These are phyloP conservation scores for Drosophila guanche DNA, from an alignment of 1,140 invertebrate genomes.

Conservation along the genomic window DNA sequence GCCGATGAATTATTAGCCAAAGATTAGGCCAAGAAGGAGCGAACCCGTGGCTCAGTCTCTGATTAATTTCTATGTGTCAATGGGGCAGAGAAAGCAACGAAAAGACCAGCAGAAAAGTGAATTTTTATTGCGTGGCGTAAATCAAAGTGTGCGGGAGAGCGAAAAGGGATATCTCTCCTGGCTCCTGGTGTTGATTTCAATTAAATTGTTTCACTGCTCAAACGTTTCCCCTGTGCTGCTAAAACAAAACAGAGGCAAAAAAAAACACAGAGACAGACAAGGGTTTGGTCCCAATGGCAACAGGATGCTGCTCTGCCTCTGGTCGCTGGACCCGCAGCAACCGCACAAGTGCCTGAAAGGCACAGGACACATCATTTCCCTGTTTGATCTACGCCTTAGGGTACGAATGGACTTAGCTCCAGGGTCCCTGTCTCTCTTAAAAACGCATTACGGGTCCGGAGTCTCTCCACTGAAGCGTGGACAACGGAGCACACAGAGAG, in stretches of 20 bases:
- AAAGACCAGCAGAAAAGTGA: conserved; percentile 54
- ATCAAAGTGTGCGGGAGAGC: conserved; percentile 49
- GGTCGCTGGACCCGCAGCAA: conserved; percentile 22
- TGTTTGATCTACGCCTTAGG: conserved; percentile 57
- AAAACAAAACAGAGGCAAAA: conserved; percentile 52
- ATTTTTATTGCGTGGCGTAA: conserved; percentile 72
- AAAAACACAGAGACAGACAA: background rate
- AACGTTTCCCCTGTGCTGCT: conserved; percentile 40
- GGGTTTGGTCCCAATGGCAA: no score
- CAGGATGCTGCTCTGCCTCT: conserved; percentile 15
- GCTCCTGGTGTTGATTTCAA: conserved; percentile 64
- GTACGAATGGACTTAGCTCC: background rate
- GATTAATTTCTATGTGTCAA: conserved; percentile 77
- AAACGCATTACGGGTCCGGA: conserved; percentile 60
- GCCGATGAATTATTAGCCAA: conserved; percentile 62
- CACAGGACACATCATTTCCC: conserved; percentile 47
- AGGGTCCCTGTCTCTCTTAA: conserved; percentile 31
- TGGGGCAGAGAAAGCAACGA: conserved; percentile 9
- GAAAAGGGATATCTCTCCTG: conserved; percentile 12
- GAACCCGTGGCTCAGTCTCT: conserved; percentile 33
- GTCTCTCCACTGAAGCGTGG: background rate
- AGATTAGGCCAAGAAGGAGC: conserved; percentile 53
- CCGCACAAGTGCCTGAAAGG: conserved; percentile 43
- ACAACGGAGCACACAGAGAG: conserved; percentile 21
- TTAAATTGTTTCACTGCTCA: conserved; percentile 52